Conservation (phyloP, 2,888 invertebrate genomes). For the Timema cristinae region DNA sequence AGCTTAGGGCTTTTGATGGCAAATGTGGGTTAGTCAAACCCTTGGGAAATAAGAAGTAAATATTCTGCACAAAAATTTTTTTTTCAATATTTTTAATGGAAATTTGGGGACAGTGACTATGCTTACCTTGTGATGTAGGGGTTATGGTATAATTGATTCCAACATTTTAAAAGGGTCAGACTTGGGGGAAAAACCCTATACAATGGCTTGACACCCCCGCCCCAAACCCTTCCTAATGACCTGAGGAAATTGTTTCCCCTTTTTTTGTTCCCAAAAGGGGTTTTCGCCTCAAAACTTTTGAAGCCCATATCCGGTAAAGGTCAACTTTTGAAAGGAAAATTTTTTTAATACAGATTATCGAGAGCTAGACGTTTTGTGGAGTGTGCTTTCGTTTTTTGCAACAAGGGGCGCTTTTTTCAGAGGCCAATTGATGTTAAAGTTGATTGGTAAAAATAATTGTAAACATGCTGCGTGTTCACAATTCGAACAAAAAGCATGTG, state of each 20-base stretch:
- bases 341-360: neutral
- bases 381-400: neutral
- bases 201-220: neutral
- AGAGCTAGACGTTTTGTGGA: neutral
- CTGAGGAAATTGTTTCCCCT: neutral
- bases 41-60: neutral
- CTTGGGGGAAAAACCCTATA: neutral
- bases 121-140: neutral
- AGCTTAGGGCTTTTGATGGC: neutral
- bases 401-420: conserved; percentile 6
- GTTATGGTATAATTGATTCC: neutral
- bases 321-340: too few relatives aligned
- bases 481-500: neutral
- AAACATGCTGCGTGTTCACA: neutral
- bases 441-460: neutral
- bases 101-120: neutral
- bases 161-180: neutral
- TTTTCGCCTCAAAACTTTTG: neutral
- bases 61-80: neutral
- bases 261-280: neutral
- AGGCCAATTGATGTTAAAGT: neutral
- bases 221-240: neutral
- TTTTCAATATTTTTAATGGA: neutral
- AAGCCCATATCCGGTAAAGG: neutral
- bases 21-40: neutral